A percentile compares a stretch with the other conserved stretches of the same genome.
These are phyloP conservation scores for Kryphioiulus occultus DNA, from an alignment of 2,888 invertebrate species.

Conservation along the genomic window DNA sequence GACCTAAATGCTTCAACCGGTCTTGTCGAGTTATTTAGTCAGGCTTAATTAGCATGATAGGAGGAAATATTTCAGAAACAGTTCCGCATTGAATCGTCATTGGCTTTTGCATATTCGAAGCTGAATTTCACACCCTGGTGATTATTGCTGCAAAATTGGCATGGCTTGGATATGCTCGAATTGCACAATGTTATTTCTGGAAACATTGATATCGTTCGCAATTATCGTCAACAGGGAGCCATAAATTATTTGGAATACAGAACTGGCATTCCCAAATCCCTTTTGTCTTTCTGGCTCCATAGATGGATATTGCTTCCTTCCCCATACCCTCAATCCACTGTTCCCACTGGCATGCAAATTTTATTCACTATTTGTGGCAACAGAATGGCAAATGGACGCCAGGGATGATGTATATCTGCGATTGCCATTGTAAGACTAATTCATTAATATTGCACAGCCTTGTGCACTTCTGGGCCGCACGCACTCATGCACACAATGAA, in stretches of 20 bases:
- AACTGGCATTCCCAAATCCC: neutral
- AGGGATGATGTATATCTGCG: neutral
- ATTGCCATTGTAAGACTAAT: neutral
- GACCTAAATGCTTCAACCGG: neutral
- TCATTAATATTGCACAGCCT: constrained; percentile 9
- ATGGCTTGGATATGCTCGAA: neutral
- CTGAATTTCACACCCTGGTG: constrained; percentile 13
- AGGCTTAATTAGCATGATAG: neutral
- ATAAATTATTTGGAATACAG: neutral
- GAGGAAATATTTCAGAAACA: neutral
- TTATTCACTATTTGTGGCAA: neutral
- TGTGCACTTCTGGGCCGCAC: neutral
- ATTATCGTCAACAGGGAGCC: neutral
- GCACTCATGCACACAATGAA: neutral
- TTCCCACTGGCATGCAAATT: neutral
- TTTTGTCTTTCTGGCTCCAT: neutral
- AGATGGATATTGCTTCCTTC: neutral
- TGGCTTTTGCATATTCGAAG: neutral
- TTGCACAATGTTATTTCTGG: neutral
- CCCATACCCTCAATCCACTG: no score
- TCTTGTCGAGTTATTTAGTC: neutral
- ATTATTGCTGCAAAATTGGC: constrained; percentile 14
- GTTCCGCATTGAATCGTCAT: neutral
- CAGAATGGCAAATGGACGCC: neutral
- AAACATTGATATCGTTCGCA: neutral